Evolutionary conservation across 2,888 invertebrate genomes (phyloP), one percentile per base, ranked within the genome.

Genomic region (Drosophila anomelani): DNA sequence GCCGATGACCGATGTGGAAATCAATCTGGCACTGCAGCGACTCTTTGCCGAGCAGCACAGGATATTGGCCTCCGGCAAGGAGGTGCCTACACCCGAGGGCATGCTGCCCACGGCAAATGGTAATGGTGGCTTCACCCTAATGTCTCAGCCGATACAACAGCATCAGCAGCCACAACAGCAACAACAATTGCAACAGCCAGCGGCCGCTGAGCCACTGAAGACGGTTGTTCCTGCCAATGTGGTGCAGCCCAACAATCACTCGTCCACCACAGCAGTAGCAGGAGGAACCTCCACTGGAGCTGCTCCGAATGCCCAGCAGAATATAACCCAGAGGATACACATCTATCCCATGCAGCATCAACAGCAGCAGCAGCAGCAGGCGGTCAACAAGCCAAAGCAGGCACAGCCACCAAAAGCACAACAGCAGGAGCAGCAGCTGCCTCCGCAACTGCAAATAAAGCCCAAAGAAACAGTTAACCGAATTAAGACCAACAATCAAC

Each of bases 1-100:
- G 61, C 91, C 92, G 72, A 93, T 93, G 82, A 93, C 93, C 4
- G 94, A 93, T 76, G 91, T 93, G 13, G 95, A 95, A 72, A 93
- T 93, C 61, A 94, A 95, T 86, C 90, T 93, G 12, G 90, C 94
- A 12, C 86, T 95, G 54, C 94, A 94, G 68, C 93, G 94, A 77
- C 91, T 96, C 38, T 94, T 95, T 79, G 94, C 94, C 63, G 95
- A 96, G 76, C 96, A 96, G 86, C 94, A 95, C 75, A 95, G 95
- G 87, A 96, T 96, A 75, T 89, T 96, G 75, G 94, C 95, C 0
- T 94, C 95, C 13, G 96, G 96, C 10, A 96, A 96, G 92, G 92
- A 95, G 72, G 93, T 95, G 78, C 94, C 95, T 9, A 94, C 94
- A 9, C 92, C 92, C 2, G 92, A 92, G 41, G 90, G 85, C 8